phyloP scores from a whole-genome alignment of 2,113 vertebrate species.

The Perca schrenkii region DNA sequence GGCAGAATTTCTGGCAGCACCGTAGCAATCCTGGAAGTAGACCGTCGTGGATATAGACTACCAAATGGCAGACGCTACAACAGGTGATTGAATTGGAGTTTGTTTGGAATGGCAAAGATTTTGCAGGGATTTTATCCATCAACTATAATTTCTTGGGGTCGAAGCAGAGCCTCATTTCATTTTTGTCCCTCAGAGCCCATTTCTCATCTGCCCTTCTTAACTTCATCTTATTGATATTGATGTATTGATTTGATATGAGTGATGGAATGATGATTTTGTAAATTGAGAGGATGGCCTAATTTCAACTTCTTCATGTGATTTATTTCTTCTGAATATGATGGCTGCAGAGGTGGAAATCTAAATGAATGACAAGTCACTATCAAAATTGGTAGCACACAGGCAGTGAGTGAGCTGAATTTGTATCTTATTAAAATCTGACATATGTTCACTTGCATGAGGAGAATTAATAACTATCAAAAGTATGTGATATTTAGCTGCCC shows the following conservation, averaged over 20 bases:
- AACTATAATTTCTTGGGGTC: constrained; percentile 28
- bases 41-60: no score
- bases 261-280: constrained; percentile 33
- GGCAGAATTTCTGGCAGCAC: no score
- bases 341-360: constrained; percentile 16
- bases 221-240: constrained; percentile 48
- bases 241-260: constrained; percentile 56
- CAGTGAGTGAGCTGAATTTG: constrained; percentile 1
- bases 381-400: background rate
- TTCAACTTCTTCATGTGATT: background rate
- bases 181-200: constrained; percentile 33
- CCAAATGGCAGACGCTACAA: constrained; percentile 7
- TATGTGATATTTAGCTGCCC: background rate
- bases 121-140: constrained; percentile 34
- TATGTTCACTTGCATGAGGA: constrained; percentile 11
- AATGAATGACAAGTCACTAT: background rate
- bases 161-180: constrained; percentile 31
- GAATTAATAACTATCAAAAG: background rate
- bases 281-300: constrained; percentile 38
- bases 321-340: constrained; percentile 18
- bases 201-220: constrained; percentile 34
- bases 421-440: constrained; percentile 37
- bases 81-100: constrained; percentile 26
- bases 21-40: no score
- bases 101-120: background rate